Conservation (phyloP, 2,113 vertebrate genomes). For the Rostratula benghalensis region DNA sequence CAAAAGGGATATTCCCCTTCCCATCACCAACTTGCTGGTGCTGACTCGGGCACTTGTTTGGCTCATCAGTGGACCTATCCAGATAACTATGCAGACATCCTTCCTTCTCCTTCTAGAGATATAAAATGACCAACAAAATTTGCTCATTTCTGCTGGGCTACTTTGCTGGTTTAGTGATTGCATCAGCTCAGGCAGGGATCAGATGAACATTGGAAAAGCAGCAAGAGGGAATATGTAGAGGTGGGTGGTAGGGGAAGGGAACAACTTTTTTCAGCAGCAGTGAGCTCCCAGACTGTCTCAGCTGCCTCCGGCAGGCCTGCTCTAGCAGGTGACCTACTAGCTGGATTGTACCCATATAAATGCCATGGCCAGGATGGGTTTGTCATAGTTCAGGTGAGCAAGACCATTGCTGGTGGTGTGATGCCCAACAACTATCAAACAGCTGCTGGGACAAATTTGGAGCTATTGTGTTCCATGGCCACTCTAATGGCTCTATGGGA, state of each 20-base stretch:
- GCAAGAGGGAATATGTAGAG: neutral
- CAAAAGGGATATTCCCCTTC: neutral
- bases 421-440: neutral
- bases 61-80: neutral
- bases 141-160: neutral
- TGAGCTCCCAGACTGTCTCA: neutral
- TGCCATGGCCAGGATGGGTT: neutral
- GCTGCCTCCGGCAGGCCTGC: neutral
- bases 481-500: fast-evolving
- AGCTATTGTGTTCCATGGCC: neutral
- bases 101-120: neutral
- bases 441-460: neutral
- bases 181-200: neutral
- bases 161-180: neutral
- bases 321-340: neutral
- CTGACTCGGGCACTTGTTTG: neutral
- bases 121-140: neutral
- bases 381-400: neutral
- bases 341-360: neutral
- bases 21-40: neutral
- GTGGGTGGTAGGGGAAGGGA: neutral
- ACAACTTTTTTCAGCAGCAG: neutral
- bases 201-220: neutral
- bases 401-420: neutral
- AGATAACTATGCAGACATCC: fast-evolving